Percentiles rank a stretch among this genome's conserved stretches.
Evolutionary conservation across 2,113 vertebrate genomes (phyloP).

Genomic region (Neodon shergylaensis): DNA sequence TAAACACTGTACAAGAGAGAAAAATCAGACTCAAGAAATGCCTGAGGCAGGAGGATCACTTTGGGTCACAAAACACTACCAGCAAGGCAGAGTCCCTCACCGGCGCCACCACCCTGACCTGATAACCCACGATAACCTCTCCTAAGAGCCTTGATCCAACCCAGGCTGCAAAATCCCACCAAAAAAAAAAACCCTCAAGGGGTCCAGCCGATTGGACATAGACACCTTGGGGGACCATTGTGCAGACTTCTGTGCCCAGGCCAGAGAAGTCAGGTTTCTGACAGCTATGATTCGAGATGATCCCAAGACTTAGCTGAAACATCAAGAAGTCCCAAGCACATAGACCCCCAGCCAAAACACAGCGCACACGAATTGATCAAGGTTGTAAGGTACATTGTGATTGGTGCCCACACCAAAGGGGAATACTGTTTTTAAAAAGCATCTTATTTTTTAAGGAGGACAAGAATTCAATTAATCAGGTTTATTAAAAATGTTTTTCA

Average conservation of each 20-base stretch:
- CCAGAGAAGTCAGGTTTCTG: neutral
- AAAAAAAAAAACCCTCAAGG: neutral
- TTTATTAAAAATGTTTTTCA: neutral
- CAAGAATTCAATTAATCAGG: neutral
- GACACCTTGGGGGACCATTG: neutral
- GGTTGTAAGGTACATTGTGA: too few relatives aligned
- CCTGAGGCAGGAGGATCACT: neutral
- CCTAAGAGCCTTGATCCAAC: neutral
- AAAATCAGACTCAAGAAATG: neutral
- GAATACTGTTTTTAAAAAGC: neutral
- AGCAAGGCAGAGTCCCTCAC: neutral
- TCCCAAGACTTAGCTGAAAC: neutral
- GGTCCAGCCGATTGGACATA: too few relatives aligned
- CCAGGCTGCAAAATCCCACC: neutral
- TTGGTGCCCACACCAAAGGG: accelerated
- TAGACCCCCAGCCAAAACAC: neutral
- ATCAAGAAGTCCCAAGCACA: neutral
- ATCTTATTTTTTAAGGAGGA: neutral
- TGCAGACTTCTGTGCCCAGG: neutral
- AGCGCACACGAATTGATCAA: neutral
- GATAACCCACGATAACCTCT: too few relatives aligned
- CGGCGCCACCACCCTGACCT: neutral
- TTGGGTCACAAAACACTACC: neutral
- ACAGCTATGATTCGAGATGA: neutral
- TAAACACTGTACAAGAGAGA: neutral